These are phyloP conservation scores for Vicugna pacos DNA, from an alignment of 2,113 vertebrate genomes.

Conservation along the genomic window DNA sequence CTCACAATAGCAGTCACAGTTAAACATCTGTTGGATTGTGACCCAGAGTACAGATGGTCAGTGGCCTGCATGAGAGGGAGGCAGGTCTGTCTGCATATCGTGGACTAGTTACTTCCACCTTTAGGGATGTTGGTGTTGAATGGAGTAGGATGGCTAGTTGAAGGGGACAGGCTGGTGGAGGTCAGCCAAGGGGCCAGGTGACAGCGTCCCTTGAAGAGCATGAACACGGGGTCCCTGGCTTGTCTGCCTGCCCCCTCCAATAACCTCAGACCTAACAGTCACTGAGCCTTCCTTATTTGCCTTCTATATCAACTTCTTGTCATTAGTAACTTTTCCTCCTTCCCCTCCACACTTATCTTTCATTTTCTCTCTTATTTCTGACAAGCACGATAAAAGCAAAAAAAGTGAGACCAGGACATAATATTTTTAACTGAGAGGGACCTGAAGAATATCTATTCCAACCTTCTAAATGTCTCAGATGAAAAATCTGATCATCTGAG, in stretches of 20 bases:
- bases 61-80: not conserved
- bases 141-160: not conserved
- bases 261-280: not conserved
- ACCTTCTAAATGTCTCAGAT: not conserved
- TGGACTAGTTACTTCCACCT: not conserved
- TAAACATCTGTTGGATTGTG: not conserved
- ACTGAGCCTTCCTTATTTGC: not conserved
- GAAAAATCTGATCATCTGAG: not conserved
- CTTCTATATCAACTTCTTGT: not conserved
- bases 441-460: not conserved
- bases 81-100: not conserved
- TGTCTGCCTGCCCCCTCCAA: not conserved
- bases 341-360: not conserved
- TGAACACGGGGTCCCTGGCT: not conserved
- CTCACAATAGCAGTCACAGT: not conserved
- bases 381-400: not conserved
- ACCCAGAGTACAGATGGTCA: not conserved
- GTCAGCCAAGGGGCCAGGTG: too few species aligned
- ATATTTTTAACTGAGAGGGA: not conserved
- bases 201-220: not conserved
- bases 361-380: slow-evolving; percentile 5
- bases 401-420: not conserved
- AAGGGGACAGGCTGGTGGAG: too few species aligned
- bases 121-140: rapidly evolving
- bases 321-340: not conserved